phyloP scores from a whole-genome alignment of 2,797 vertebrate genomes.

The Sebastes taczanowskii region DNA sequence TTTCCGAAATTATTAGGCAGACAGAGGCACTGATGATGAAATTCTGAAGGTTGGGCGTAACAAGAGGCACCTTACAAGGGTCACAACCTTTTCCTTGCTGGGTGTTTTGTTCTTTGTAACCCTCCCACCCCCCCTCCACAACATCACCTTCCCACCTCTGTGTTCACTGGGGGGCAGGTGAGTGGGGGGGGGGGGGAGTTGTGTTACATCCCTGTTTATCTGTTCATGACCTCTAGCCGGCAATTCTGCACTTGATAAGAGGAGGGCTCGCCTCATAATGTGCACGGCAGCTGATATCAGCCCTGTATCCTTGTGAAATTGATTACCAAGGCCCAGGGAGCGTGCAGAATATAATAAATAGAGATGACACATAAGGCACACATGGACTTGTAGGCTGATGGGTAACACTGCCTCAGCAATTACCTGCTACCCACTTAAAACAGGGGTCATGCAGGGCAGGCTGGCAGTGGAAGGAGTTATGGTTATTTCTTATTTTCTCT shows the following conservation, averaged over 20 bases:
- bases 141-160: conserved; percentile 79
- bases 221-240: conserved; percentile 98
- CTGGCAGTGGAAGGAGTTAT: conserved; percentile 83
- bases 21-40: conserved; percentile 96
- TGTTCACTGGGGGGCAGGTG: conserved; percentile 79
- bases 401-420: conserved; percentile 85
- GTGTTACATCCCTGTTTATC: conserved; percentile 99
- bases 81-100: conserved; percentile 88
- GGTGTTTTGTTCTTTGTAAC: conserved; percentile 80
- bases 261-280: conserved; percentile 88
- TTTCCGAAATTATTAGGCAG: conserved; percentile 97
- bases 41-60: conserved; percentile 99
- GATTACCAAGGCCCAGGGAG: conserved; percentile 89
- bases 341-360: conserved; percentile 96
- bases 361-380: conserved; percentile 88
- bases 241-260: conserved; percentile 99
- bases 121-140: conserved; percentile 42
- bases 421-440: conserved; percentile 87
- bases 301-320: conserved; percentile 92
- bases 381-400: conserved; percentile 81
- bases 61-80: conserved; percentile 98
- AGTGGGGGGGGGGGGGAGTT: conserved; percentile 71
- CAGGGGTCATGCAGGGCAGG: conserved; percentile 82
- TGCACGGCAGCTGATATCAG: conserved; percentile 91
- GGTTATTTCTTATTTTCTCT: conserved; percentile 83